Evolutionary conservation across 2,113 vertebrate species (phyloP), one percentile per base, ranked within the genome.

Genomic region (Anser cygnoides): DNA sequence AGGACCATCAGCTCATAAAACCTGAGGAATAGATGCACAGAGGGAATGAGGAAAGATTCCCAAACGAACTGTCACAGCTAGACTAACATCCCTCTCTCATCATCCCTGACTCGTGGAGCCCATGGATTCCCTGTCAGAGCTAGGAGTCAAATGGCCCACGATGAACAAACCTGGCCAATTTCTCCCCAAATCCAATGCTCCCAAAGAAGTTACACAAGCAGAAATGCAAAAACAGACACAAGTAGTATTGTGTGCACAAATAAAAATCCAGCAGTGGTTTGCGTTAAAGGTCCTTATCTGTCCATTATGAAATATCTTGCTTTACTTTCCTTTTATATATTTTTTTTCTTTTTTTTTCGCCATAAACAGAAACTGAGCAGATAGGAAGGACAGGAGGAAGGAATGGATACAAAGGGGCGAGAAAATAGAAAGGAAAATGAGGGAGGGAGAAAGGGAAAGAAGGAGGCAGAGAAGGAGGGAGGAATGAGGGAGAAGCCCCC

Each of bases 1-100:
- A 96, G 90, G 84, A 90, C 73, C 29, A 90, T 87, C 62, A 72
- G 54, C 25, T 93, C 66, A 90, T 88, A 89, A 90, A 93, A 78
- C 23, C 39, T 23, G 31, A 91, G 77, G 76, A 93, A 37, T 23
- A 75, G n/a, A 66, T 55, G 49, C 73, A 79, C 76, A 55, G 23
- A 79, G 44, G 15, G 39, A 89, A 82, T 28, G 54, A 70, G 73
- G 63, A 92, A 87, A 92, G 58, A 37, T 41, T 93, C 54, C 35
- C 39, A 78, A 46, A 44, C 1, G 9, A 93, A 82, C 39, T 58
- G 70, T 65, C 55, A 71, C 46, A 74, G 76, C 35, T 8, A 15
- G 72, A 89, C 77, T 73, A 88, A 63, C 41, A 55, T 59, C 39
- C 81, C 11, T 37, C 10, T 44, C 10, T 44, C 37, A 67, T 71